Conservation (phyloP, 2,888 invertebrate genomes). For the Epistrophe eligans region DNA sequence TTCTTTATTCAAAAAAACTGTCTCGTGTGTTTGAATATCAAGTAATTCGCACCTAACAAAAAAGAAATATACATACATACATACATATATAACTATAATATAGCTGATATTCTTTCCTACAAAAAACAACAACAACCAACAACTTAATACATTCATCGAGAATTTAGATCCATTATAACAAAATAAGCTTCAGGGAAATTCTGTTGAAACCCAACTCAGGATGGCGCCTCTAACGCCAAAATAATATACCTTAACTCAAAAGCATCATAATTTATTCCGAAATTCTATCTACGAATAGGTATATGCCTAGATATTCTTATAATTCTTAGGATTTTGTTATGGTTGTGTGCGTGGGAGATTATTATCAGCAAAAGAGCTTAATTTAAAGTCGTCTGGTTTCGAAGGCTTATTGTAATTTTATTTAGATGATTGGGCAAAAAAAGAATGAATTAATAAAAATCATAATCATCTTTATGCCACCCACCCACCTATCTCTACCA, state of each 20-base stretch:
- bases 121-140: too few species aligned
- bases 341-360: neutral
- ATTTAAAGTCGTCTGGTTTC: slow-evolving; percentile 3
- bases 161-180: too few species aligned
- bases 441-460: neutral
- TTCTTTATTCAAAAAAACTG: too few species aligned
- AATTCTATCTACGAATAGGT: neutral
- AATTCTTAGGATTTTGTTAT: neutral
- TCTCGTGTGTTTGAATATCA: too few species aligned
- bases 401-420: slow-evolving; percentile 21
- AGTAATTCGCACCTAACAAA: too few species aligned
- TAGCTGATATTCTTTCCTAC: too few species aligned
- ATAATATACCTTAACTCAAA: neutral
- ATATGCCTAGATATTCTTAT: neutral
- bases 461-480: neutral
- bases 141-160: too few species aligned
- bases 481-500: neutral
- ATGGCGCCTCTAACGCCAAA: neutral
- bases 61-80: too few species aligned
- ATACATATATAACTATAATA: too few species aligned
- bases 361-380: slow-evolving; percentile 5
- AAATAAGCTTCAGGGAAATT: neutral
- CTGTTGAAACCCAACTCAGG: neutral
- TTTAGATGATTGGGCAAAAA: slow-evolving; percentile 8
- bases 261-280: neutral